Conservation (phyloP, 2,113 vertebrate species). For the Chloebia gouldiae region DNA sequence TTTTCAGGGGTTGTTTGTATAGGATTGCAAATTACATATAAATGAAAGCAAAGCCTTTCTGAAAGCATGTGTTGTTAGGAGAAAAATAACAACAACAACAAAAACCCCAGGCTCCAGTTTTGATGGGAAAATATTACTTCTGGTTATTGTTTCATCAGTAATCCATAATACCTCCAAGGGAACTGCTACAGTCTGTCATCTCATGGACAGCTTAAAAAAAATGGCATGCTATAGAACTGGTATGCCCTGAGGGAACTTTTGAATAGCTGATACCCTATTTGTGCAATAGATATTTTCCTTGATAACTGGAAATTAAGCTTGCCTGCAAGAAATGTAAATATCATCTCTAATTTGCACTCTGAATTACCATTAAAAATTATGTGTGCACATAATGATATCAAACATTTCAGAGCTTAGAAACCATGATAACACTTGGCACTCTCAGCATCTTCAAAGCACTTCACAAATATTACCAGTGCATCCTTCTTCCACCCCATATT, state of each 20-base stretch:
- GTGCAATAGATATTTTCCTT: conserved; percentile 68
- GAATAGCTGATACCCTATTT: conserved; percentile 67
- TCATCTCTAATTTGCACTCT: conserved; percentile 64
- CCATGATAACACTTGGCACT: conserved; percentile 47
- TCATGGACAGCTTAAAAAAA: conserved; percentile 61
- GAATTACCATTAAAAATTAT: conserved; percentile 71
- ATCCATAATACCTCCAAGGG: conserved; percentile 65
- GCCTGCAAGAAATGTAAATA: conserved; percentile 75
- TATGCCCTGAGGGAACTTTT: conserved; percentile 65
- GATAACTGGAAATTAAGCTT: conserved; percentile 74
- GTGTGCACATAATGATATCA: conserved; percentile 65
- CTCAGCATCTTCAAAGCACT: conserved; percentile 63
- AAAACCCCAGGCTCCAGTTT: conserved; percentile 33
- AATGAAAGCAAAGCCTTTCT: conserved; percentile 13
- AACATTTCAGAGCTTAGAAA: conserved; percentile 66
- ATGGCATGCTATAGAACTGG: conserved; percentile 49
- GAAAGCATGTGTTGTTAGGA: conserved; percentile 7
- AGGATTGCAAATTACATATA: neutral
- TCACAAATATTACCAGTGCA: conserved; percentile 29
- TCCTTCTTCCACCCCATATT: conserved; percentile 32
- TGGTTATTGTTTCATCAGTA: conserved; percentile 70
- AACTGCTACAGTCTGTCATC: conserved; percentile 68
- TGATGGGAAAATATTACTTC: conserved; percentile 65
- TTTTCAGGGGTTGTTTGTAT: neutral
- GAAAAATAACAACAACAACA: conserved; percentile 33